Evolutionary conservation across 2,113 vertebrate species (phyloP).

Genomic region (Leptobrachium ailaonicum): DNA sequence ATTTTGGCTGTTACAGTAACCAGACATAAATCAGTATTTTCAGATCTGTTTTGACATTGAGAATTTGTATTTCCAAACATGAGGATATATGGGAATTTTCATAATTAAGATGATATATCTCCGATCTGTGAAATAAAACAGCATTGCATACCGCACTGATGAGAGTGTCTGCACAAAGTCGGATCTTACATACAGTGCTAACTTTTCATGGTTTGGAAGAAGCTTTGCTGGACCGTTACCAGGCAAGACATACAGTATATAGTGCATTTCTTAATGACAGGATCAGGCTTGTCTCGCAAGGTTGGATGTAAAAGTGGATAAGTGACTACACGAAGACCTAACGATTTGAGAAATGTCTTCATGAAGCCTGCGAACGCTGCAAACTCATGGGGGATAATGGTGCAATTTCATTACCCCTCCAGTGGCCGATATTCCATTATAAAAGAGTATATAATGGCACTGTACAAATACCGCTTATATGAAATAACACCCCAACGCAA

Average conservation of each 20-base stretch:
- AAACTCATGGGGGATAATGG: not conserved
- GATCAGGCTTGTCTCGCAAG: not conserved
- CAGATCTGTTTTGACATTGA: too few relatives aligned
- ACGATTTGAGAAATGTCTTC: not conserved
- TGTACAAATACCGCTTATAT: too few relatives aligned
- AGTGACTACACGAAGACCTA: not conserved
- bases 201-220: not conserved
- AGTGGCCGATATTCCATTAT: too few relatives aligned
- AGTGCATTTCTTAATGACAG: constrained; percentile 2
- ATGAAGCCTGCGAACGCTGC: not conserved
- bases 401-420: not conserved
- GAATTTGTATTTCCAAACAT: too few relatives aligned
- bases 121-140: not conserved
- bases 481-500: too few relatives aligned
- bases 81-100: not conserved
- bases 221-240: not conserved
- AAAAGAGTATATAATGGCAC: too few relatives aligned
- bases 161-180: not conserved
- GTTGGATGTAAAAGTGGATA: not conserved
- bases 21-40: too few relatives aligned
- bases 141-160: not conserved
- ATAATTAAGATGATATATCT: not conserved
- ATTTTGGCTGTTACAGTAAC: too few relatives aligned
- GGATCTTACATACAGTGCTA: not conserved
- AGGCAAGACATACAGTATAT: not conserved